A percentile compares a stretch with the other conserved stretches of the same genome.
These are phyloP conservation scores for Syndactyla subalaris DNA, from an alignment of 2,797 vertebrate species.

Conservation along the genomic window DNA sequence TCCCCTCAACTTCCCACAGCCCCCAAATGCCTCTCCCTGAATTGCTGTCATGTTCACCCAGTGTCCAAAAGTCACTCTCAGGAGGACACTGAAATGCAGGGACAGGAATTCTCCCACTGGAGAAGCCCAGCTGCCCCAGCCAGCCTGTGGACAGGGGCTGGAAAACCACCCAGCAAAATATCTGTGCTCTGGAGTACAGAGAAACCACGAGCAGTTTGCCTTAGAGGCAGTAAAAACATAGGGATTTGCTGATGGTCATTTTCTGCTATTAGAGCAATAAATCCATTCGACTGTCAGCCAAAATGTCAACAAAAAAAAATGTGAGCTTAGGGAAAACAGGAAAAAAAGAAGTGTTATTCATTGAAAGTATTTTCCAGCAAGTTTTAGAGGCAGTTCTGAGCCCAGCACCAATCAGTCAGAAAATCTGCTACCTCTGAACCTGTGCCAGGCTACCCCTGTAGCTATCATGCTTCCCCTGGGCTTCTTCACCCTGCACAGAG, in stretches of 20 bases:
- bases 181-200: not conserved
- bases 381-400: not conserved
- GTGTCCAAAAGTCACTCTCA: not conserved
- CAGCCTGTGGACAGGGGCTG: not conserved
- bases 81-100: not conserved
- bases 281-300: not conserved
- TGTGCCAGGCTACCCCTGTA: not conserved
- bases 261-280: constrained; percentile 56
- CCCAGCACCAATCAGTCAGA: not conserved
- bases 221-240: not conserved
- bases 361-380: constrained; percentile 11
- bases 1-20: not conserved
- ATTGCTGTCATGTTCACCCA: not conserved
- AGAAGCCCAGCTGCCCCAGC: not conserved
- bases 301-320: constrained; percentile 24
- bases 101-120: not conserved
- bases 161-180: not conserved
- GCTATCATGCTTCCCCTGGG: not conserved
- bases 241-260: constrained; percentile 20
- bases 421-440: not conserved
- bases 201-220: not conserved
- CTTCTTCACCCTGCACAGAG: not conserved
- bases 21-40: fast-evolving
- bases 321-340: not conserved
- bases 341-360: not conserved